These are phyloP conservation scores for Myrmecophaga tridactyla DNA, from an alignment of 2,113 vertebrate genomes.

Conservation along the genomic window DNA sequence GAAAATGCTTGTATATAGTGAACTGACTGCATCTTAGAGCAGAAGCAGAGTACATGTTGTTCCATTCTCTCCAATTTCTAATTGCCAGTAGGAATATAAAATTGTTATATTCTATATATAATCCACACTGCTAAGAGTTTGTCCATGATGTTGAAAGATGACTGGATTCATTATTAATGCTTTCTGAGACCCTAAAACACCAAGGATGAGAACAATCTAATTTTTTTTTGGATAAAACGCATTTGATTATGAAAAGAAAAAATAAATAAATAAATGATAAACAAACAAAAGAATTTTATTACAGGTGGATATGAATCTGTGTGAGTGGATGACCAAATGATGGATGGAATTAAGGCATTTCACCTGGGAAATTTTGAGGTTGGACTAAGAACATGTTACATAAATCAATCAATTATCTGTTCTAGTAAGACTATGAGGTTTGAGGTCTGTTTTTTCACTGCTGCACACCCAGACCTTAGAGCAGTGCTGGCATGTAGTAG, in stretches of 20 bases:
- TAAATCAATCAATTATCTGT: not conserved
- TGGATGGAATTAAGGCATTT: not conserved
- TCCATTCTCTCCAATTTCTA: not conserved
- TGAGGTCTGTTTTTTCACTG: not conserved
- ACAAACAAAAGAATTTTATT: not conserved
- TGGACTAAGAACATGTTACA: not conserved
- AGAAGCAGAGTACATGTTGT: too few species aligned
- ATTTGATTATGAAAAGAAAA: too few species aligned
- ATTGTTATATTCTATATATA: not conserved
- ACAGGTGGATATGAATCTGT: not conserved
- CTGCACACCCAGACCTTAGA: not conserved
- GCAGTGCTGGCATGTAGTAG: not conserved
- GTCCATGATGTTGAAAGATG: not conserved
- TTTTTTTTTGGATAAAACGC: too few species aligned
- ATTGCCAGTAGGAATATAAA: not conserved
- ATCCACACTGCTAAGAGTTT: not conserved
- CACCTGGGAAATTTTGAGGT: not conserved
- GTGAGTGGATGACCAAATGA: not conserved
- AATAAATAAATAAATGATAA: too few species aligned
- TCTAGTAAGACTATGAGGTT: not conserved
- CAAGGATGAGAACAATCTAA: not conserved
- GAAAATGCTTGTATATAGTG: too few species aligned
- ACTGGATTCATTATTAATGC: not conserved
- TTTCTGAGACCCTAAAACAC: not conserved
- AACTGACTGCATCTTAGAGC: too few species aligned